A percentile compares a stretch with the other conserved stretches of the same genome.
Conservation (phyloP, 2,113 vertebrate species). For the Bufo bufo region DNA sequence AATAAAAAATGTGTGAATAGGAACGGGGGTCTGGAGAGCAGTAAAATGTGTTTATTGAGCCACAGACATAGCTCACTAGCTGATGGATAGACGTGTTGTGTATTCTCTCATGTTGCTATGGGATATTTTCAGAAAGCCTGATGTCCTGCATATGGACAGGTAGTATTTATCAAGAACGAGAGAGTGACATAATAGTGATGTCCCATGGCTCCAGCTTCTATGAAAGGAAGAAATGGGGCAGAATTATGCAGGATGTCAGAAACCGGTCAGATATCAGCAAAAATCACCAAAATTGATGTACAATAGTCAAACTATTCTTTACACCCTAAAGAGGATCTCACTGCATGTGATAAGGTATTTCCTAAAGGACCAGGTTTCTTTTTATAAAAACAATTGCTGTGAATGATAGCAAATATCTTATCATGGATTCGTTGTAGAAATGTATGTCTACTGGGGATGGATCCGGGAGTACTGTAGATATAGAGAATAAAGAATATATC, state of each 20-base stretch:
- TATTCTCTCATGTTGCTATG: slow-evolving; percentile 2
- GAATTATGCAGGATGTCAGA: neutral
- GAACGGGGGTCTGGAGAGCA: neutral
- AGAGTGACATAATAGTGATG: neutral
- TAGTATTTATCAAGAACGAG: neutral
- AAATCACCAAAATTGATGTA: neutral
- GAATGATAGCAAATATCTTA: neutral
- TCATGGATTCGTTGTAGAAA: neutral
- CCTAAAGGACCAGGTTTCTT: neutral
- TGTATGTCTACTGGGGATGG: neutral
- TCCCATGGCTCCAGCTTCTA: neutral
- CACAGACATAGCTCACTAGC: neutral
- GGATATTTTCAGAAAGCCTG: neutral
- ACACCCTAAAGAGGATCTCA: neutral
- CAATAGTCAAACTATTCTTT: neutral
- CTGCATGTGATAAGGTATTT: neutral
- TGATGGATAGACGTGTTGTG: neutral
- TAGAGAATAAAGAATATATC: neutral
- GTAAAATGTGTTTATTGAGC: neutral
- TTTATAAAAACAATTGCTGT: neutral
- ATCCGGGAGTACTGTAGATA: neutral
- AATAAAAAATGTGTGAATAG: slow-evolving; percentile 1
- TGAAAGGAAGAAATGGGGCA: neutral
- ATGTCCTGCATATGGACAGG: neutral
- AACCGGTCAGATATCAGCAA: neutral